Conservation (phyloP, 30 jellyfish, hydroid and myxozoan species). For the Phacellophora camtschatica region DNA sequence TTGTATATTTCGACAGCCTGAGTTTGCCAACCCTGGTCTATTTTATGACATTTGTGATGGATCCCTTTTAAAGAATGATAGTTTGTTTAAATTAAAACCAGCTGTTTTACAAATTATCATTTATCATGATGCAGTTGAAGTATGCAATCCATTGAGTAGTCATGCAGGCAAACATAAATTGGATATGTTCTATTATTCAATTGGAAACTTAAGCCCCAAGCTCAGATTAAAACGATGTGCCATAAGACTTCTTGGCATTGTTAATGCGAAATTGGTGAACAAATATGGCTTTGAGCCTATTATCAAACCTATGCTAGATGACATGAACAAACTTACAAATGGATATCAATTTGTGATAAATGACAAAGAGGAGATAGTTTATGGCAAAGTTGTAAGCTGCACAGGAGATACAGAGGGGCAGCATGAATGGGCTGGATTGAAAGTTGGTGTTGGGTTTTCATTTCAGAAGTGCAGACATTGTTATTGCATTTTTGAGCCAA, state of each 20-base stretch:
- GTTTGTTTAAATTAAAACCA: background rate
- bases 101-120: slow-evolving; percentile 13
- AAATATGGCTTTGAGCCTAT: slow-evolving; percentile 22
- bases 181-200: slow-evolving; percentile 41
- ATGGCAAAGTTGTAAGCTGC: slow-evolving; percentile 40
- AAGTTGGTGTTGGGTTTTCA: slow-evolving; percentile 47
- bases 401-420: slow-evolving; percentile 51
- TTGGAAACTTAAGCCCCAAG: slow-evolving; percentile 29
- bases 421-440: slow-evolving; percentile 53
- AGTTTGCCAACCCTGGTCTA: background rate
- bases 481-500: slow-evolving; percentile 9
- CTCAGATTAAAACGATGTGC: slow-evolving; percentile 37
- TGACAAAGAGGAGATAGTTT: background rate
- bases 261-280: slow-evolving; percentile 14
- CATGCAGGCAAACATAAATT: slow-evolving; percentile 40
- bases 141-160: slow-evolving; percentile 49
- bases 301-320: slow-evolving; percentile 20
- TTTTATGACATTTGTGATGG: slow-evolving; percentile 55
- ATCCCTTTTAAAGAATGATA: slow-evolving; percentile 19
- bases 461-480: slow-evolving; percentile 57
- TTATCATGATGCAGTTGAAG: slow-evolving; percentile 35
- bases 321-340: background rate
- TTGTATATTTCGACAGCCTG: background rate
- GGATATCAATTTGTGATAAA: background rate
- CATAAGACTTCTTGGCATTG: slow-evolving; percentile 41